Percentiles rank a stretch among this genome's conserved stretches.
Conservation (phyloP, 2,113 vertebrate genomes). For the Rhombomys opimus region DNA sequence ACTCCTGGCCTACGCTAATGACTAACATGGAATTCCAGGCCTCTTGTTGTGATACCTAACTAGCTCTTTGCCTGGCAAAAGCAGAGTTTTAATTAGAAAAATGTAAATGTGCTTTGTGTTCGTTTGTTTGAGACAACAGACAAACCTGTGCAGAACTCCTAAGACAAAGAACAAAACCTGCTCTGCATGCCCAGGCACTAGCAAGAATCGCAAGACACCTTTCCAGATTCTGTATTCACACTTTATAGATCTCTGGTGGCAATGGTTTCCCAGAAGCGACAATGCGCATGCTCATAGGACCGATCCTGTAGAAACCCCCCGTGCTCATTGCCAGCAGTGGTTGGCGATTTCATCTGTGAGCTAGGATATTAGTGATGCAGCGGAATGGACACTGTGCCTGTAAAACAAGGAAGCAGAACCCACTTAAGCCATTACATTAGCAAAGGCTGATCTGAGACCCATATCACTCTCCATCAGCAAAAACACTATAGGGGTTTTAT, state of each 20-base stretch:
- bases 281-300: neutral
- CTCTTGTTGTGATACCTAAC: neutral
- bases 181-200: neutral
- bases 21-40: neutral
- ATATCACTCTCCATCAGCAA: neutral
- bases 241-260: neutral
- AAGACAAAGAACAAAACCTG: conserved; percentile 17
- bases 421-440: neutral
- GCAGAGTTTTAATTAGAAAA: conserved; percentile 67
- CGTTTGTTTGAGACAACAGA: conserved; percentile 26
- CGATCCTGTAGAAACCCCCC: neutral
- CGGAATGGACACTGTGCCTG: conserved; percentile 45
- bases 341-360: conserved; percentile 55
- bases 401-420: conserved; percentile 37
- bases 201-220: neutral
- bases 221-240: conserved; percentile 22
- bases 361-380: conserved; percentile 53
- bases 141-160: neutral
- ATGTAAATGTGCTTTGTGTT: conserved; percentile 42
- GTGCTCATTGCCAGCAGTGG: conserved; percentile 7
- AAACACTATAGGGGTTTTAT: neutral
- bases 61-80: conserved; percentile 36
- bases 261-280: conserved; percentile 56
- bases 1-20: neutral
- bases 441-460: neutral